Percentiles rank a stretch among this genome's conserved stretches.
phyloP scores from a whole-genome alignment of 2,888 invertebrate species.

The Apamea epomidion region DNA sequence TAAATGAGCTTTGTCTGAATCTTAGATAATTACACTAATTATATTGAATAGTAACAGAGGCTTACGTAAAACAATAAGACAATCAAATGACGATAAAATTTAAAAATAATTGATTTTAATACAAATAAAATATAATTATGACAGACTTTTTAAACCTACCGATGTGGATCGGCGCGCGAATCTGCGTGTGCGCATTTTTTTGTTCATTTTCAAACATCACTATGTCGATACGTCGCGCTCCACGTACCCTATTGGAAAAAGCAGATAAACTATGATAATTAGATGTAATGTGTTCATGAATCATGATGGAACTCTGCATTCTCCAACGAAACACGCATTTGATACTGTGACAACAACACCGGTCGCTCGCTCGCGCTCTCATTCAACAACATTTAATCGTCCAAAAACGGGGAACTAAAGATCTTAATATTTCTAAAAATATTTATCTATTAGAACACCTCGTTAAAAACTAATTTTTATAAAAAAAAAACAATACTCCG shows the following conservation, averaged over 20 bases:
- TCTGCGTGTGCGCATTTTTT: constrained; percentile 80
- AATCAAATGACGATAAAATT: not conserved
- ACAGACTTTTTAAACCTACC: constrained; percentile 87
- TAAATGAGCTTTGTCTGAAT: not conserved
- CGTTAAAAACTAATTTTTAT: constrained; percentile 60
- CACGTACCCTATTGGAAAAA: constrained; percentile 88
- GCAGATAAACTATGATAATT: constrained; percentile 89
- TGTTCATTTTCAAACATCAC: constrained; percentile 82
- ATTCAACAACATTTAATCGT: constrained; percentile 57
- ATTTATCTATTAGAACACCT: constrained; percentile 82
- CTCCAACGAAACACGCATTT: constrained; percentile 76
- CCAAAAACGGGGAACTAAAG: constrained; percentile 77
- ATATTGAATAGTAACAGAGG: not conserved
- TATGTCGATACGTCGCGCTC: constrained; percentile 86
- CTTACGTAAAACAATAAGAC: not conserved
- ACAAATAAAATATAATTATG: constrained; percentile 63
- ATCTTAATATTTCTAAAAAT: constrained; percentile 83
- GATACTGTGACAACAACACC: constrained; percentile 73
- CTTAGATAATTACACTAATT: not conserved
- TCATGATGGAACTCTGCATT: constrained; percentile 79
- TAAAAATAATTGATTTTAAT: not conserved
- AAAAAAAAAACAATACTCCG: constrained; percentile 55
- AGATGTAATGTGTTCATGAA: constrained; percentile 83
- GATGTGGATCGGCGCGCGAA: constrained; percentile 82
- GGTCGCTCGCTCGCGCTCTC: constrained; percentile 76